A percentile compares a stretch with the other conserved stretches of the same genome.
phyloP scores from a whole-genome alignment of 2,797 vertebrate species.

The Pipistrellus kuhlii region DNA sequence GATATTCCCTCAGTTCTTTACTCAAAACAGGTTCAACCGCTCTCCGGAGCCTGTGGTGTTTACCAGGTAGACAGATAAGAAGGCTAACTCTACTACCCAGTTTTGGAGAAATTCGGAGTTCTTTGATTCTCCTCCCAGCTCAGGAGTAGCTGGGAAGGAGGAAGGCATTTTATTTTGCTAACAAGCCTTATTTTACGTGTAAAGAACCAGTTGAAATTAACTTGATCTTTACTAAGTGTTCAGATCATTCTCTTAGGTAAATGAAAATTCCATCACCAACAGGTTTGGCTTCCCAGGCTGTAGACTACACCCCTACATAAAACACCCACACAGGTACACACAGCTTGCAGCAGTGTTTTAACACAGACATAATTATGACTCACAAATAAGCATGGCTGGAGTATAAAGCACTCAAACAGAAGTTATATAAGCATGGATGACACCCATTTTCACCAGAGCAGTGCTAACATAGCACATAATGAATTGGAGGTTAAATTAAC shows the following conservation, averaged over 20 bases:
- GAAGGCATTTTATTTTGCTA: neutral
- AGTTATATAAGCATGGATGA: conserved; percentile 62
- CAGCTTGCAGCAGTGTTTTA: conserved; percentile 68
- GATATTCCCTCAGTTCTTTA: neutral
- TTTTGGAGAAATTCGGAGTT: neutral
- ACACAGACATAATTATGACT: conserved; percentile 79
- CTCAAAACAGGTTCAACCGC: neutral
- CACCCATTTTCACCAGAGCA: conserved; percentile 52
- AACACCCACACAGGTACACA: conserved; percentile 77
- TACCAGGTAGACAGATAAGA: neutral
- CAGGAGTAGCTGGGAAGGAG: neutral
- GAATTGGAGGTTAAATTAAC: conserved; percentile 53
- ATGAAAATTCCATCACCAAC: conserved; percentile 76
- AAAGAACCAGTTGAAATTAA: conserved; percentile 58
- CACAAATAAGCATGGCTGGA: conserved; percentile 66
- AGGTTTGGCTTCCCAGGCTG: conserved; percentile 74
- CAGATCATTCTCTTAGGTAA: conserved; percentile 65
- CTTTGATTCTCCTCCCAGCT: neutral
- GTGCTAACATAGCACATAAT: neutral
- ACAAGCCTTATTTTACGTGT: neutral
- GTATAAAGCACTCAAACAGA: neutral
- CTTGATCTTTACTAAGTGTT: conserved; percentile 25
- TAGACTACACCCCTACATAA: conserved; percentile 75
- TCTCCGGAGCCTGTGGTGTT: neutral
- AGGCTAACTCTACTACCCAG: neutral